Evolutionary conservation across 2,797 vertebrate species (phyloP).

Genomic region (Nannoperca obscura): DNA sequence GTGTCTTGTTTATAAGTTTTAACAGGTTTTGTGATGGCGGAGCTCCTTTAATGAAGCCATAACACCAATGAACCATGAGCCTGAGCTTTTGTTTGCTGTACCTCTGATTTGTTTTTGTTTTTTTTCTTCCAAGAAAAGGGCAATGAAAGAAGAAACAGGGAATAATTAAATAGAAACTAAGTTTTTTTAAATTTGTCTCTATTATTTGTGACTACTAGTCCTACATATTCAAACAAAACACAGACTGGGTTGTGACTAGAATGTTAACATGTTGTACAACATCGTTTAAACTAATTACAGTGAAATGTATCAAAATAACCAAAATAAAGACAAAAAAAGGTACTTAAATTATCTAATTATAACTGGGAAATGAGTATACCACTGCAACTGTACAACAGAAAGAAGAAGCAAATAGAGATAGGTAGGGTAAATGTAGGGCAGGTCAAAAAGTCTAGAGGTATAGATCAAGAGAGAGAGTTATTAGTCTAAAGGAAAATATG

Average conservation of each 20-base stretch:
- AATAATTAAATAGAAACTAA: conserved; percentile 21
- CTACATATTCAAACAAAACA: conserved; percentile 1
- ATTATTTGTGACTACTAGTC: conserved; percentile 24
- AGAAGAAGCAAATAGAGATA: neutral
- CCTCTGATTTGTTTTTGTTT: conserved; percentile 20
- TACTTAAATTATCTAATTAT: neutral
- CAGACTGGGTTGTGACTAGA: neutral
- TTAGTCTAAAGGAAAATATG: neutral
- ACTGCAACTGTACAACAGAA: neutral
- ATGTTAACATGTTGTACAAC: conserved; percentile 23
- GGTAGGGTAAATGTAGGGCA: neutral
- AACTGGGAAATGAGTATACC: neutral
- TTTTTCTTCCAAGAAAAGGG: conserved; percentile 2
- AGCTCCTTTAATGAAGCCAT: conserved; percentile 52
- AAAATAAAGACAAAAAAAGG: neutral
- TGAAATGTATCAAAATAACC: neutral
- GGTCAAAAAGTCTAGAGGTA: neutral
- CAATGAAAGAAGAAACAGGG: conserved; percentile 9
- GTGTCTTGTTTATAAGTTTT: conserved; percentile 51
- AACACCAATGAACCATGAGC: conserved; percentile 34
- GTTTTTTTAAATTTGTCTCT: neutral
- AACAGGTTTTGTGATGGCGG: conserved; percentile 25
- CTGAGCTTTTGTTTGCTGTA: conserved; percentile 9
- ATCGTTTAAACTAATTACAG: conserved; percentile 6
- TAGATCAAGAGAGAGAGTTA: neutral